Percentiles rank a stretch among this genome's conserved stretches.
phyloP scores from a whole-genome alignment of 2,888 invertebrate genomes.

The Ochlodes sylvanus region DNA sequence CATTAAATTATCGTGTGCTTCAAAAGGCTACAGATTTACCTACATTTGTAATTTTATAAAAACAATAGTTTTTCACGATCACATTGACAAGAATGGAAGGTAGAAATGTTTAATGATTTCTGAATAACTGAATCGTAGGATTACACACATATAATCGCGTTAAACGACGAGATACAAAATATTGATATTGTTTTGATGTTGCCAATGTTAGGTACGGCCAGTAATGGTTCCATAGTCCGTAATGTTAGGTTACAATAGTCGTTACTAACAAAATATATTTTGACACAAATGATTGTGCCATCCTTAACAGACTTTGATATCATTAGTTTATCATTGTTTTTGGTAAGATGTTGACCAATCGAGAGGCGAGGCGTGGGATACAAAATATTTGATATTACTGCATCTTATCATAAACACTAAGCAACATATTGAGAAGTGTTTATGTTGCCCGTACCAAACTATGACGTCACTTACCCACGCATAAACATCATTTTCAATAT shows the following conservation, averaged over 20 bases:
- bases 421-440: conserved; percentile 50
- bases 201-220: conserved; percentile 68
- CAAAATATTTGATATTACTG: conserved; percentile 47
- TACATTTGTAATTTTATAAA: conserved; percentile 40
- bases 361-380: conserved; percentile 43
- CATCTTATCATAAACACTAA: conserved; percentile 49
- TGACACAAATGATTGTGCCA: conserved; percentile 74
- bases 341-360: conserved; percentile 48
- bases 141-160: conserved; percentile 54
- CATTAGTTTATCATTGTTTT: conserved; percentile 45
- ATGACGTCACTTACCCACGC: conserved; percentile 9
- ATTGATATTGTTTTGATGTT: conserved; percentile 53
- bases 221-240: conserved; percentile 61
- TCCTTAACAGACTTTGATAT: conserved; percentile 54
- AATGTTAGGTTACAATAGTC: conserved; percentile 47
- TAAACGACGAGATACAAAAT: conserved; percentile 45
- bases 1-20: neutral
- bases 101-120: conserved; percentile 43
- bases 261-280: conserved; percentile 50
- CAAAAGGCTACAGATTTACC: conserved; percentile 23
- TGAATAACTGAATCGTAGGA: conserved; percentile 49
- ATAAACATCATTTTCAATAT: conserved; percentile 59
- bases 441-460: conserved; percentile 14
- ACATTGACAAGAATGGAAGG: conserved; percentile 45
- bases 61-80: conserved; percentile 41